Evolutionary conservation across 2,888 invertebrate species (phyloP).

Genomic region (Calameuta filiformis): DNA sequence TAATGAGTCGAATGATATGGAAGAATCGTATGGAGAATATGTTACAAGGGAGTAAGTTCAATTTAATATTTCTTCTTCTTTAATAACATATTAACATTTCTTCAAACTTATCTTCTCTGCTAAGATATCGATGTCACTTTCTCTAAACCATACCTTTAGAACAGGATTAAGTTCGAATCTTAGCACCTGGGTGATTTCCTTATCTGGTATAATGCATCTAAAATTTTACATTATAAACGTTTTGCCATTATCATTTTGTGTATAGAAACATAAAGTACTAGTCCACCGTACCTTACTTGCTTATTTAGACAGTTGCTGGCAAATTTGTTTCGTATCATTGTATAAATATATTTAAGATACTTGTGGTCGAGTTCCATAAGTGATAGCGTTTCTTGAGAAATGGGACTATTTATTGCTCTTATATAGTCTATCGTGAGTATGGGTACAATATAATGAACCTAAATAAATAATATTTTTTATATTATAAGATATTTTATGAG

Average conservation of each 20-base stretch:
- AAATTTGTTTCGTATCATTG: conserved; percentile 49
- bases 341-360: conserved; percentile 52
- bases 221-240: background rate
- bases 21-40: conserved; percentile 59
- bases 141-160: conserved; percentile 54
- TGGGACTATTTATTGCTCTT: conserved; percentile 65
- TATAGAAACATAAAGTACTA: background rate
- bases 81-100: conserved; percentile 33
- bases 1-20: conserved; percentile 48
- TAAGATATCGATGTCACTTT: conserved; percentile 45
- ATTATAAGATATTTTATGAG: conserved; percentile 9
- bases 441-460: conserved; percentile 71
- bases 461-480: conserved; percentile 30
- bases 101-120: conserved; percentile 45
- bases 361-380: conserved; percentile 42
- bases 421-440: conserved; percentile 70
- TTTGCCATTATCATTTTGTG: background rate
- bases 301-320: conserved; percentile 44
- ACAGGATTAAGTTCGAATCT: conserved; percentile 47
- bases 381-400: conserved; percentile 31
- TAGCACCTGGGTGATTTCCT: conserved; percentile 37
- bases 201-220: conserved; percentile 54
- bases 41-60: conserved; percentile 57
- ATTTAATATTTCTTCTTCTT: conserved; percentile 10
- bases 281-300: conserved; percentile 44